Evolutionary conservation across 1,140 invertebrate genomes (phyloP), one percentile per base, ranked within the genome.

Genomic region (Phthorimaea operculella): DNA sequence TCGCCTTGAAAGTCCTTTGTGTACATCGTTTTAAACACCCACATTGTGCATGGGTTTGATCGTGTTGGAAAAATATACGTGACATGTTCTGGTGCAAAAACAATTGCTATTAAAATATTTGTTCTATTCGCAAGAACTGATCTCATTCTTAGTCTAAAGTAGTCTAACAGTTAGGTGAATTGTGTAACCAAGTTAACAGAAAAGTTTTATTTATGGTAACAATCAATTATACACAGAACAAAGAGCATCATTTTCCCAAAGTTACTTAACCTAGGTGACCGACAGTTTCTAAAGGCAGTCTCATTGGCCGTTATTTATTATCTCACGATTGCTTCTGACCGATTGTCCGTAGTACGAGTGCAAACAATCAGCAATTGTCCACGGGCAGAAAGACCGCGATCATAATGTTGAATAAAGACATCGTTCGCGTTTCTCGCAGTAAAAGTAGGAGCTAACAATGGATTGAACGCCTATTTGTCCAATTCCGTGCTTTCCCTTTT

Each of bases 401-500:
- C 21, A 28, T 28, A 28, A 28, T 28, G 21, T 28, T 28, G 21
- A 68, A 70, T 64, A 62, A 61, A 42, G 48, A 44, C 47, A 42
- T 57, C 53, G 51, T 52, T 64, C 72, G 68, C 70, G 69, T 60
- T 68, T 69, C 63, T 61, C 65, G 66, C 62, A 65, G 69, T 70
- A 74, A 76, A 66, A 78, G 66, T 62, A 54, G 63, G 53, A 55
- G 34, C 66, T 65, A 67, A 76, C 75, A 78, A 75, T 74, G 57
- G 60, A 34, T 42, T 51, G 34, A 64, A 72, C 67, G 61, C 63
- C 65, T 66, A 62, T 71, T 74, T 62, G 63, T 28, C 21, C 21
- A 28, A 71, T 72, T 70, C 60, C 55, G 54, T 63, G 69, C 75
- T 76, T 78, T 78, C 71, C 66, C 68, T 74, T 76, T 78, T 72